Conservation (phyloP, 30 jellyfish, hydroid and myxozoan species). For the Chironex yamaguchii region DNA sequence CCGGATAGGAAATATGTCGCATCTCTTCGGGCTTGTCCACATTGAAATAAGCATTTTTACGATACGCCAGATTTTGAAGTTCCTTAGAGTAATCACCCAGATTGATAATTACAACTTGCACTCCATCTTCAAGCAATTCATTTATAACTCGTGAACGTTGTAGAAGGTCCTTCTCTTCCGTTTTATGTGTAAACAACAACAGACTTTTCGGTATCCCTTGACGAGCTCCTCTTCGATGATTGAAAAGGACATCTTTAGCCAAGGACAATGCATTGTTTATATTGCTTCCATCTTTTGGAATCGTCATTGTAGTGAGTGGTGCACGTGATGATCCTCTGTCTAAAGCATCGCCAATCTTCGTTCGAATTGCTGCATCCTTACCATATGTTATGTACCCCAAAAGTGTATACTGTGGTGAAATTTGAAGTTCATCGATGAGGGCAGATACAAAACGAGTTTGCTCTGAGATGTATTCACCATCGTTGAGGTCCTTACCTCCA, state of each 20-base stretch:
- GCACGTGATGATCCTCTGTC: background rate
- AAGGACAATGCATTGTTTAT: conserved; percentile 43
- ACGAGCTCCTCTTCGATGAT: conserved; percentile 27
- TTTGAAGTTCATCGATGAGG: conserved; percentile 14
- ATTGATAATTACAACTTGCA: background rate
- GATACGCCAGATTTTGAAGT: background rate
- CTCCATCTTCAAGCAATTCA: background rate
- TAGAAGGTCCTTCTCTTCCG: background rate
- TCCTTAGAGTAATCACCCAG: background rate
- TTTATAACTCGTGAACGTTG: background rate
- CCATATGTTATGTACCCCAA: conserved; percentile 54
- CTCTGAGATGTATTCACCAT: background rate
- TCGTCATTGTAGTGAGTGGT: background rate
- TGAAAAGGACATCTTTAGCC: background rate
- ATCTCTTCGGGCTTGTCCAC: background rate
- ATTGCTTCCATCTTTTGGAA: conserved; percentile 31
- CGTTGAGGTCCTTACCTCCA: conserved; percentile 12
- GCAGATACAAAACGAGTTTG: conserved; percentile 62
- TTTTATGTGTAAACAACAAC: background rate
- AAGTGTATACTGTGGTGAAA: conserved; percentile 39
- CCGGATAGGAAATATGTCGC: background rate
- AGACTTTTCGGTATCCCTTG: conserved; percentile 40
- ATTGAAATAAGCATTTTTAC: background rate
- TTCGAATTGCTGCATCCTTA: conserved; percentile 15
- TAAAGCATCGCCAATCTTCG: background rate